A percentile compares a stretch with the other conserved stretches of the same genome.
phyloP scores from a whole-genome alignment of 1,140 invertebrate genomes.

The Neelides sp. region DNA sequence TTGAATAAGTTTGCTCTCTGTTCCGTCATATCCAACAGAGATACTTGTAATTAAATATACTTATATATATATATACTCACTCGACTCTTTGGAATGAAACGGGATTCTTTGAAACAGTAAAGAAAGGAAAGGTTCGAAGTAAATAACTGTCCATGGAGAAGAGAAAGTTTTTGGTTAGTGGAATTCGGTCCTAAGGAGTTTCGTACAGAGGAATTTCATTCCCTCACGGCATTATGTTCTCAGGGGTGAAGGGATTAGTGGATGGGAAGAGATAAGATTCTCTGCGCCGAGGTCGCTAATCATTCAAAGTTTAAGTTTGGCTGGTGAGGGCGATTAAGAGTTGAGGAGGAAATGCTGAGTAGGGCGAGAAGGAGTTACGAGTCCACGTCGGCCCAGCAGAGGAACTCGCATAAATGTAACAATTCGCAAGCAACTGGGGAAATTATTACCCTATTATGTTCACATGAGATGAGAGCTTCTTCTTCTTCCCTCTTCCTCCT shows the following conservation, averaged over 20 bases:
- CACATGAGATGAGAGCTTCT: slow-evolving; percentile 1
- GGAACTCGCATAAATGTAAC: neutral
- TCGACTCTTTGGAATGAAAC: too few relatives aligned
- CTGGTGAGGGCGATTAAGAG: neutral
- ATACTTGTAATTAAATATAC: too few relatives aligned
- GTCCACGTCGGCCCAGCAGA: neutral
- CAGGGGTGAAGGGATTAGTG: neutral
- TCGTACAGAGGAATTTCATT: too few relatives aligned
- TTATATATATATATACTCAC: too few relatives aligned
- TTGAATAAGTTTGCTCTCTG: too few relatives aligned
- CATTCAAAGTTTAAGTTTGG: neutral
- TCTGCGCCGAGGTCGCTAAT: neutral
- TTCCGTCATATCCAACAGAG: too few relatives aligned
- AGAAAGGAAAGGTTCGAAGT: too few relatives aligned
- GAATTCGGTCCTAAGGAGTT: too few relatives aligned
- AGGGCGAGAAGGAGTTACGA: neutral
- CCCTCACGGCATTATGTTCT: too few relatives aligned
- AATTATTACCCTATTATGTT: slow-evolving; percentile 2
- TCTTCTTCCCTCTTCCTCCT: neutral
- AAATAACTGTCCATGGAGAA: too few relatives aligned
- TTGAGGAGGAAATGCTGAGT: neutral
- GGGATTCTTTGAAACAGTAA: too few relatives aligned
- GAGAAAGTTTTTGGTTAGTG: too few relatives aligned
- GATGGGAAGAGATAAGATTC: neutral
- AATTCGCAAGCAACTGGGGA: neutral